Percentiles rank a stretch among this genome's conserved stretches.
phyloP scores from a whole-genome alignment of 2,797 vertebrate genomes.

The Amblyraja radiata region DNA sequence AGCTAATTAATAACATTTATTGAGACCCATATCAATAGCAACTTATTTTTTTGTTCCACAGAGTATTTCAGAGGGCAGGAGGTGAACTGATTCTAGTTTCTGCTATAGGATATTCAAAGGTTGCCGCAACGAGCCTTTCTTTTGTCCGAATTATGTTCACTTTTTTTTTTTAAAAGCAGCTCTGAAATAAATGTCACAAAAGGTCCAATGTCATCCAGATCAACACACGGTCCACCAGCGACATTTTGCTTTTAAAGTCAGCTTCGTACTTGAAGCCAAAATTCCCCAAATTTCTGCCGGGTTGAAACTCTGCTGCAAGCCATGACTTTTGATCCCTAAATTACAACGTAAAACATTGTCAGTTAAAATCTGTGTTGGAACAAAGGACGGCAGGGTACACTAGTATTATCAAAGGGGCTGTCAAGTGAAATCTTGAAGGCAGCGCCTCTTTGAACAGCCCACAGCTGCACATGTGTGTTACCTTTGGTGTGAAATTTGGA shows the following conservation, averaged over 20 bases:
- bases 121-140: neutral
- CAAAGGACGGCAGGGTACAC: constrained; percentile 34
- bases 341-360: constrained; percentile 37
- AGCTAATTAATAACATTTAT: constrained; percentile 36
- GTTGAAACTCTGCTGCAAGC: constrained; percentile 28
- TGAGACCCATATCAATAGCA: constrained; percentile 23
- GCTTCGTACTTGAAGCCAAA: neutral
- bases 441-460: constrained; percentile 53
- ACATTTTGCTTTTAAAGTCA: neutral
- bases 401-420: constrained; percentile 37
- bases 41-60: constrained; percentile 3
- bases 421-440: constrained; percentile 37
- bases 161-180: neutral
- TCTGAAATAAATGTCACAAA: neutral
- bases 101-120: neutral
- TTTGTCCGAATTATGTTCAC: constrained; percentile 6
- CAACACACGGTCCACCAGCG: neutral
- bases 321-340: constrained; percentile 34
- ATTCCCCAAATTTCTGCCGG: constrained; percentile 10
- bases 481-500: constrained; percentile 70
- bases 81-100: neutral
- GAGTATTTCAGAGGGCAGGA: neutral
- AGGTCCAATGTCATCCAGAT: neutral
- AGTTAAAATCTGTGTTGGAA: constrained; percentile 37
- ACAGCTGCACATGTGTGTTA: constrained; percentile 55